Evolutionary conservation across 1,140 invertebrate species (phyloP).

Genomic region (Manduca sexta): DNA sequence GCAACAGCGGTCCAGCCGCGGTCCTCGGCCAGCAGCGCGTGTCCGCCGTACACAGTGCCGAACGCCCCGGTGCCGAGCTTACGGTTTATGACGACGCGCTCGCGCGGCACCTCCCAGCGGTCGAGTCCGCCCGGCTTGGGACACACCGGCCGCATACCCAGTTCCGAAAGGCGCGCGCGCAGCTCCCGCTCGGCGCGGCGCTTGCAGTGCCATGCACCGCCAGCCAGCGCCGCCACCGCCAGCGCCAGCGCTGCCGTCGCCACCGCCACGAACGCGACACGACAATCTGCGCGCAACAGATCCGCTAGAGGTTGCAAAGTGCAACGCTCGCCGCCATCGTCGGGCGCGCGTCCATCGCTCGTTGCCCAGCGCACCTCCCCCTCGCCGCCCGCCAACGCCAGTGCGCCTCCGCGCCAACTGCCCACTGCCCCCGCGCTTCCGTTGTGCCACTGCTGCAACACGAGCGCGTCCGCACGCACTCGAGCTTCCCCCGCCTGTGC

Average conservation of each 20-base stretch:
- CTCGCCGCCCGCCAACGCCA: slow-evolving; percentile 4
- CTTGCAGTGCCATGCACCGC: slow-evolving; percentile 78
- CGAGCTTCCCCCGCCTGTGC: slow-evolving; percentile 8
- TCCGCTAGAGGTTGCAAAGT: slow-evolving; percentile 77
- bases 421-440: slow-evolving; percentile 4
- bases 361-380: slow-evolving; percentile 74
- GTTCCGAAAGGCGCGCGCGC: slow-evolving; percentile 78
- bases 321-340: slow-evolving; percentile 81
- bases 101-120: slow-evolving; percentile 88
- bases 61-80: slow-evolving; percentile 93
- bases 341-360: slow-evolving; percentile 71
- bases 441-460: slow-evolving; percentile 22
- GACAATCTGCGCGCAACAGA: slow-evolving; percentile 79
- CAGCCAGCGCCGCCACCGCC: slow-evolving; percentile 78
- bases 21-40: slow-evolving; percentile 78
- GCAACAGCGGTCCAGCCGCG: slow-evolving; percentile 89
- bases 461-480: slow-evolving; percentile 16
- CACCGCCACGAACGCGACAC: slow-evolving; percentile 80
- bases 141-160: slow-evolving; percentile 81
- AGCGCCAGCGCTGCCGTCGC: slow-evolving; percentile 73
- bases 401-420: slow-evolving; percentile 4
- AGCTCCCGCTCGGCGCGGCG: slow-evolving; percentile 83
- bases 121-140: slow-evolving; percentile 77
- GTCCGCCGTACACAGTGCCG: slow-evolving; percentile 73
- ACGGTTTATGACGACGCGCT: slow-evolving; percentile 88